Evolutionary conservation across 2,797 vertebrate genomes (phyloP).

Genomic region (Chaenodraco wilsoni): DNA sequence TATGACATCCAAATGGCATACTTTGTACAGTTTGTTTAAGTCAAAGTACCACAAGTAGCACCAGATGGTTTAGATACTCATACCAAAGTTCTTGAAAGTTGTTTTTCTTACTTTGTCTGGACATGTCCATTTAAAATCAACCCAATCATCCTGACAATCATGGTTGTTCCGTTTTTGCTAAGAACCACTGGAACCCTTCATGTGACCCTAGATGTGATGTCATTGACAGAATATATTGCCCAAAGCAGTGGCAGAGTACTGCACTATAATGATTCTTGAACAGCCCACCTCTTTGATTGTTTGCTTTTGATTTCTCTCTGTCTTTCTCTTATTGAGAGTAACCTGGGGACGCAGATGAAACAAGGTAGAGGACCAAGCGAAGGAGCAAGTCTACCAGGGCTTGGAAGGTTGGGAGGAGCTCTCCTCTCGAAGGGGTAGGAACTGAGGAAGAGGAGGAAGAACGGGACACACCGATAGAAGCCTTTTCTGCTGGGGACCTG

Average conservation of each 20-base stretch:
- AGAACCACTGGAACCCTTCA: neutral
- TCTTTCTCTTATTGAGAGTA: neutral
- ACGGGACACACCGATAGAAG: neutral
- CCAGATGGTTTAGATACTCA: neutral
- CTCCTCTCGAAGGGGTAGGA: constrained; percentile 4
- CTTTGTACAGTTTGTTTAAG: neutral
- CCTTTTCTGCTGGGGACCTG: neutral
- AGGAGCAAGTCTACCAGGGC: constrained; percentile 68
- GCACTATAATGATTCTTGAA: neutral
- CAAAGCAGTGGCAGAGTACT: neutral
- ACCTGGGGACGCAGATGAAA: constrained; percentile 27
- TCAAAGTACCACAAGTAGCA: neutral
- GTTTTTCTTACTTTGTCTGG: neutral
- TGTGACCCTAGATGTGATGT: neutral
- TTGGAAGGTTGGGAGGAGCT: constrained; percentile 66
- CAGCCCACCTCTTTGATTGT: neutral
- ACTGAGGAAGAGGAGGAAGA: constrained; percentile 59
- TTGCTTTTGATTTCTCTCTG: constrained; percentile 2
- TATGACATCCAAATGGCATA: neutral
- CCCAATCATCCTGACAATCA: neutral
- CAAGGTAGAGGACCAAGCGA: constrained; percentile 24
- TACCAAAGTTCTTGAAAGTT: neutral
- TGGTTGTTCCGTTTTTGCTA: neutral
- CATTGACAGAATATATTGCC: neutral
- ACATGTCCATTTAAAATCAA: neutral